Evolutionary conservation across 92 coral and sea anemone genomes (phyloP), one percentile per base, ranked within the genome.

Genomic region (Zoanthus sociatus): DNA sequence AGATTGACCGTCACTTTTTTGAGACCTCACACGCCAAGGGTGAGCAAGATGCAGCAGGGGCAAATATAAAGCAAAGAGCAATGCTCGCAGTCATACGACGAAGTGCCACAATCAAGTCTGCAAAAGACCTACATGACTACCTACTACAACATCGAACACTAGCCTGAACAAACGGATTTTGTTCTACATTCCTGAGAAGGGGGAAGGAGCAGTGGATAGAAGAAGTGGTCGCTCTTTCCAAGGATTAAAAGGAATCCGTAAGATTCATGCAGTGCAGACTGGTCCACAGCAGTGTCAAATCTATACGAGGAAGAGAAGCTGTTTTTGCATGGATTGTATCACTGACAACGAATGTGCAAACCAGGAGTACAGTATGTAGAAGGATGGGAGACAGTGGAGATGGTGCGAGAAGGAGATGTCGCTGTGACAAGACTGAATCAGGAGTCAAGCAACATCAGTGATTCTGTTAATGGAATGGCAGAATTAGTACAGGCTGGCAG

Each of bases 41-140:
- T n/a, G n/a, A n/a, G n/a, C n/a, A n/a, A n/a, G n/a, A n/a, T n/a
- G 16, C 6, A 61, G 55, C 20, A 61, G 68, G 20, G 16, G 68
- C 68, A 17, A 17, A n/a, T n/a, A n/a, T 12, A 20, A 89, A 85
- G 79, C 92, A 90, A 54, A 77, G 61, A 26, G 90, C 71, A 44
- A 90, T 53, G 74, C 81, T 53, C 16, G 92, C 90, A 54, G 92
- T 90, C 37, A 47, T 90, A n/a, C 89, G 86, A 67, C 46, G 89
- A 51, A 51, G 64, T 64, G 86, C 89, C 17, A 60, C 76, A 45
- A 89, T 85, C 60, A 89, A 50, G 37, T 33, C 73, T 83, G 79
- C 92, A 17, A 77, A 71, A 67, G 13, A n/a, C 78, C 53, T 84
- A 78, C 63, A 78, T 53, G 85, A 77, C 31, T 84, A 60, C 81